Percentiles rank a stretch among this genome's conserved stretches.
phyloP scores from a whole-genome alignment of 2,113 vertebrate species.

The Agapornis roseicollis region DNA sequence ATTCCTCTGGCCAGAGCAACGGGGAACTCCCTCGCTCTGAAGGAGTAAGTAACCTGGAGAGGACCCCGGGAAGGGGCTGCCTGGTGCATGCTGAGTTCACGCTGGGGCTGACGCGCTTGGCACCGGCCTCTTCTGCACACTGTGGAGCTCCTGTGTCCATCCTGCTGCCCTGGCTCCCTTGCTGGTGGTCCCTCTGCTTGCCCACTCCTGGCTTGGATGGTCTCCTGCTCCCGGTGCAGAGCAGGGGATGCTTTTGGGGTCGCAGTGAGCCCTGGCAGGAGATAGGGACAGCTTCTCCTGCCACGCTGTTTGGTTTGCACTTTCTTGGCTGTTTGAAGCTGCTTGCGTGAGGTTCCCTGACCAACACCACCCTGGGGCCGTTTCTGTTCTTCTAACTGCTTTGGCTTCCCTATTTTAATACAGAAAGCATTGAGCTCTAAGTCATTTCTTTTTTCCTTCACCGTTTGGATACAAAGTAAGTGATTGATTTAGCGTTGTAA shows the following conservation, averaged over 20 bases:
- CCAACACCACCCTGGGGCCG: not conserved
- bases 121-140: not conserved
- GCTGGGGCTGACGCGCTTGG: not conserved
- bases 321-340: not conserved
- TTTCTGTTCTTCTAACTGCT: not conserved
- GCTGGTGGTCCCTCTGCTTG: not conserved
- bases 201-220: not conserved
- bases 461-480: not conserved
- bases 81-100: constrained; percentile 59
- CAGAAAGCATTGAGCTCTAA: not conserved
- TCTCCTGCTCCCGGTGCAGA: not conserved
- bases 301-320: not conserved
- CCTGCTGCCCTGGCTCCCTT: not conserved
- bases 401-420: not conserved
- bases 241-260: not conserved
- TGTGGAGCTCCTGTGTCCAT: not conserved
- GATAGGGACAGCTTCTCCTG: not conserved
- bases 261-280: not conserved
- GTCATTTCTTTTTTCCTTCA: not conserved
- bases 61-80: constrained; percentile 8
- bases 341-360: not conserved
- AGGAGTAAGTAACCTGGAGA: constrained; percentile 86
- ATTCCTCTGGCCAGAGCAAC: constrained; percentile 90
- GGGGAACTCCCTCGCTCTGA: constrained; percentile 84
- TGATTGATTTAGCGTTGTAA: not conserved